phyloP scores from a whole-genome alignment of 2,113 vertebrate genomes.

The Myotis davidii region DNA sequence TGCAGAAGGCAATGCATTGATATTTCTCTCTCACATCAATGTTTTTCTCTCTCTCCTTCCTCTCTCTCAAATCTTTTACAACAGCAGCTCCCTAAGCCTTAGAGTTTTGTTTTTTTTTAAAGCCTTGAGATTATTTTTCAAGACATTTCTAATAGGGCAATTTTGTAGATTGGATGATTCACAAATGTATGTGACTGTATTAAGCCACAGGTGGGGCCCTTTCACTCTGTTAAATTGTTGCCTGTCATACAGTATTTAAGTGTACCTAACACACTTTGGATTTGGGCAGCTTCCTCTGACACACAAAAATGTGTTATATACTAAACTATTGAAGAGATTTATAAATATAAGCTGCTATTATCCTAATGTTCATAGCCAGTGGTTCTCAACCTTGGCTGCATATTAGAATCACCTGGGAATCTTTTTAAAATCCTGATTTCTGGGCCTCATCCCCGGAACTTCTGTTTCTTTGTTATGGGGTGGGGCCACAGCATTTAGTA shows the following conservation, averaged over 20 bases:
- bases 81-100: not conserved
- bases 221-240: not conserved
- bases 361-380: not conserved
- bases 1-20: not conserved
- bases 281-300: not conserved
- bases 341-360: not conserved
- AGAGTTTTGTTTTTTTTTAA: not conserved
- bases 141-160: not conserved
- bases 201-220: not conserved
- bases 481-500: no score
- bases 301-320: not conserved
- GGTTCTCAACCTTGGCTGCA: no score
- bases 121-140: slow-evolving; percentile 29
- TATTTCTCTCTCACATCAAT: no score
- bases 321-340: slow-evolving; percentile 22
- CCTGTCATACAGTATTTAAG: not conserved
- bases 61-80: not conserved
- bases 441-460: no score
- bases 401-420: no score
- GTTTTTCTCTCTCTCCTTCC: no score
- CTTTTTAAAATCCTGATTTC: no score
- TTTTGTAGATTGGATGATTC: slow-evolving; percentile 31
- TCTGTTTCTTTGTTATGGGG: no score
- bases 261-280: not conserved
- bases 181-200: not conserved